These are phyloP conservation scores for Sylvicola cinctus DNA, from an alignment of 2,888 invertebrate species.

Conservation along the genomic window DNA sequence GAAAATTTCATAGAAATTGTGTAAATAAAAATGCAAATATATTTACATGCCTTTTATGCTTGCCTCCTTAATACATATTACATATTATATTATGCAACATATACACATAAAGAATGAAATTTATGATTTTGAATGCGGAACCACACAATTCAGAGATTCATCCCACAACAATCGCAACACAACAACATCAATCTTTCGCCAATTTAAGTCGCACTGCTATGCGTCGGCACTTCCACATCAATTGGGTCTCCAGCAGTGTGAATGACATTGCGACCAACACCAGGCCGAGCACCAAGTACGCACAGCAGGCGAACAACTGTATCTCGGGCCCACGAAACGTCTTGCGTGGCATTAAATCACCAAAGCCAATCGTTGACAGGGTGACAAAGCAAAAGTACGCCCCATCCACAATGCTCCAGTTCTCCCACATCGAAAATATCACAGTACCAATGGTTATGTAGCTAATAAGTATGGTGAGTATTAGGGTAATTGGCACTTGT, in stretches of 20 bases:
- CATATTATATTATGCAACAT: too few relatives aligned
- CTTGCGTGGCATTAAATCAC: conserved; percentile 43
- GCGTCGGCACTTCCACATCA: conserved; percentile 49
- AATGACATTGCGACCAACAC: conserved; percentile 71
- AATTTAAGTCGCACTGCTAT: conserved; percentile 48
- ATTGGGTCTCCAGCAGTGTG: conserved; percentile 62
- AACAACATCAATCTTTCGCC: conserved; percentile 34
- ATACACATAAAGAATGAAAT: too few relatives aligned
- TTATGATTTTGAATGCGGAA: too few relatives aligned
- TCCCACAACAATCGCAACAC: too few relatives aligned
- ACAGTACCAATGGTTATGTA: conserved; percentile 60
- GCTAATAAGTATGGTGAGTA: conserved; percentile 42
- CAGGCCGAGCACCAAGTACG: conserved; percentile 57
- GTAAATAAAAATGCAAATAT: too few relatives aligned
- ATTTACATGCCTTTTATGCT: too few relatives aligned
- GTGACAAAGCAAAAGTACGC: conserved; percentile 74
- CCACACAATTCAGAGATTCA: too few relatives aligned
- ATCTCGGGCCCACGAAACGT: conserved; percentile 28
- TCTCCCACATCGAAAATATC: conserved; percentile 59
- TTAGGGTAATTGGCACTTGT: conserved; percentile 38
- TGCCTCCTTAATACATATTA: too few relatives aligned
- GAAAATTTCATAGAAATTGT: too few relatives aligned
- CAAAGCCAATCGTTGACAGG: conserved; percentile 63
- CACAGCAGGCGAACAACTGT: conserved; percentile 59
- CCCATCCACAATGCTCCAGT: conserved; percentile 61